Evolutionary conservation across 2,797 vertebrate genomes (phyloP).

Genomic region (Heteromormyrus szaboi): DNA sequence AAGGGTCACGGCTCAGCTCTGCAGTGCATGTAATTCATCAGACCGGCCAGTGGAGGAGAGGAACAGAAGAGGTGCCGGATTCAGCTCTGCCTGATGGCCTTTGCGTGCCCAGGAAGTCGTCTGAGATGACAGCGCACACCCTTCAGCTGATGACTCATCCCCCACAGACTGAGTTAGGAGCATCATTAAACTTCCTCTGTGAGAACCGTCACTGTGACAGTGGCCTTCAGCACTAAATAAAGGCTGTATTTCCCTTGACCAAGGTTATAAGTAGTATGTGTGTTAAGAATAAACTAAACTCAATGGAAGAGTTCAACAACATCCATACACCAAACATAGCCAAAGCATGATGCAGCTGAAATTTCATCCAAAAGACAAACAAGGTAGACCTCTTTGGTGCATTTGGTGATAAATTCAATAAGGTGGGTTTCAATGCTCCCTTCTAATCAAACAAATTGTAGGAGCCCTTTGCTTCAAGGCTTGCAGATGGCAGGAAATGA

Average conservation of each 20-base stretch:
- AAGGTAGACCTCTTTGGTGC: not conserved
- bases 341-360: not conserved
- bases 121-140: not conserved
- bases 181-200: not conserved
- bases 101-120: not conserved
- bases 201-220: not conserved
- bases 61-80: not conserved
- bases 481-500: constrained; percentile 4
- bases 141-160: not conserved
- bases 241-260: not conserved
- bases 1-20: not conserved
- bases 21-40: not conserved
- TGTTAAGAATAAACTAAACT: not conserved
- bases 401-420: not conserved
- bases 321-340: not conserved
- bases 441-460: constrained; percentile 7
- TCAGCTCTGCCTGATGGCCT: not conserved
- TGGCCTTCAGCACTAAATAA: not conserved
- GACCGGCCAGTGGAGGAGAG: not conserved
- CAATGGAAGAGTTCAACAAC: not conserved
- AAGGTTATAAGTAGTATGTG: not conserved
- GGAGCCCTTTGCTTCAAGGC: not conserved
- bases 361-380: not conserved
- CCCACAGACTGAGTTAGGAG: not conserved
- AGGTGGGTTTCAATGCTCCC: not conserved